phyloP scores from a whole-genome alignment of 1,140 invertebrate species.

The Bombus sibiricus region DNA sequence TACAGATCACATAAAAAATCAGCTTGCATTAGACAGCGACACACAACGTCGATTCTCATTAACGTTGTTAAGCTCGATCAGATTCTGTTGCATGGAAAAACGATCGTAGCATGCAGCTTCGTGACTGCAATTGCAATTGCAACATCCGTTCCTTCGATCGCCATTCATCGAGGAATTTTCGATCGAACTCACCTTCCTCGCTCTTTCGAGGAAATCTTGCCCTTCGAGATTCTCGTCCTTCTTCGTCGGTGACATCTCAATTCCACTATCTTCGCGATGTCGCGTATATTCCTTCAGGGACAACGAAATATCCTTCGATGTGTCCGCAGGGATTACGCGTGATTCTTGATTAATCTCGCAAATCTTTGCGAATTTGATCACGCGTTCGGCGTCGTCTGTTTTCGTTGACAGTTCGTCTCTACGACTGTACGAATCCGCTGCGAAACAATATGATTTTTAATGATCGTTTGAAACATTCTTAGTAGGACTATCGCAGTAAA shows the following conservation, averaged over 20 bases:
- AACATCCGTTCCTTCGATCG: slow-evolving; percentile 19
- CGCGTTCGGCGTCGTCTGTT: slow-evolving; percentile 13
- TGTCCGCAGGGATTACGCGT: not conserved
- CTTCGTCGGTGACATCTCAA: slow-evolving; percentile 66
- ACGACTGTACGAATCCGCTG: slow-evolving; percentile 49
- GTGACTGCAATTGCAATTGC: slow-evolving; percentile 41
- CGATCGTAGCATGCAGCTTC: slow-evolving; percentile 27
- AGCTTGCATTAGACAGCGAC: slow-evolving; percentile 42
- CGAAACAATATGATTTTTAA: not conserved
- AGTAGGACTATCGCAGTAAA: not conserved
- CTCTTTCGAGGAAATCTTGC: slow-evolving; percentile 73
- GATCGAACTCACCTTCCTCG: slow-evolving; percentile 79
- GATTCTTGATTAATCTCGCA: slow-evolving; percentile 37
- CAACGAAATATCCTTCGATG: slow-evolving; percentile 26
- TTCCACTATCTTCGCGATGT: slow-evolving; percentile 66
- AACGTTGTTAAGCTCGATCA: slow-evolving; percentile 11
- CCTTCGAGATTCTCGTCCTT: slow-evolving; percentile 63
- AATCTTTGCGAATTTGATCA: slow-evolving; percentile 34
- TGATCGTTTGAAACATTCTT: not conserved
- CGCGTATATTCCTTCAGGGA: slow-evolving; percentile 44
- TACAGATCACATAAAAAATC: slow-evolving; percentile 2
- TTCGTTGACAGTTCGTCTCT: slow-evolving; percentile 45
- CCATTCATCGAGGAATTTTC: slow-evolving; percentile 31
- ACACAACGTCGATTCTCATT: slow-evolving; percentile 49
- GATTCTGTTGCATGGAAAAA: slow-evolving; percentile 29